Percentiles rank a stretch among this genome's conserved stretches.
phyloP scores from a whole-genome alignment of 1,140 invertebrate species.

The Halyomorpha halys region DNA sequence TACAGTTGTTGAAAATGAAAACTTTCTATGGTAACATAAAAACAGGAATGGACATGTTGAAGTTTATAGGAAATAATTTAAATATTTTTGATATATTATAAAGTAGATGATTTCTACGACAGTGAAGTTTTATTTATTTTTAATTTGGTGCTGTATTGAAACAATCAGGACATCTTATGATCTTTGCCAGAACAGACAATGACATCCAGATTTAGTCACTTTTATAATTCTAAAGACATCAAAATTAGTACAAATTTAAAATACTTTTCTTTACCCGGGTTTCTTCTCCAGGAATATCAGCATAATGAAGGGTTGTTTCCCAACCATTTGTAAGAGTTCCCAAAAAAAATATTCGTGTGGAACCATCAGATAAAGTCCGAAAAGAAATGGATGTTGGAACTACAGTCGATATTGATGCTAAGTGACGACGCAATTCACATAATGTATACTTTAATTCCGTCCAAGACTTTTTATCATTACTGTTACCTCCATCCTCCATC shows the following conservation, averaged over 20 bases:
- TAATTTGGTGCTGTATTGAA: too few relatives aligned
- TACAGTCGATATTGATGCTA: conserved; percentile 59
- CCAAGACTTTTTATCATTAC: conserved; percentile 47
- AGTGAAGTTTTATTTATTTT: too few relatives aligned
- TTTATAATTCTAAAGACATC: conserved; percentile 12
- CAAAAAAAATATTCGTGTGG: conserved; percentile 78
- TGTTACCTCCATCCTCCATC: conserved; percentile 29
- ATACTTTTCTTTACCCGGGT: conserved; percentile 29
- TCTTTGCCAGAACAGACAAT: conserved; percentile 9
- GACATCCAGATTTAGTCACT: conserved; percentile 1
- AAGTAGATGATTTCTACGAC: too few relatives aligned
- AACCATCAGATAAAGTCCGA: conserved; percentile 59
- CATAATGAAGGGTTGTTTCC: conserved; percentile 78
- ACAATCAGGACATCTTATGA: background rate
- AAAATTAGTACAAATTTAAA: background rate
- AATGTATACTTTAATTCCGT: conserved; percentile 67
- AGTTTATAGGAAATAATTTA: too few relatives aligned
- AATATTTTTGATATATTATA: too few relatives aligned
- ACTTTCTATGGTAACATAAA: too few relatives aligned
- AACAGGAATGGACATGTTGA: too few relatives aligned
- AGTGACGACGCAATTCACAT: conserved; percentile 64
- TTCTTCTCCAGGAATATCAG: conserved; percentile 57
- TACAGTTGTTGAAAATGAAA: too few relatives aligned
- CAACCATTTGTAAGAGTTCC: conserved; percentile 70
- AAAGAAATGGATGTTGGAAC: conserved; percentile 72